Base-by-base conservation (phyloP, 2,888 invertebrate species). In the Agrochola circellaris region DNA sequence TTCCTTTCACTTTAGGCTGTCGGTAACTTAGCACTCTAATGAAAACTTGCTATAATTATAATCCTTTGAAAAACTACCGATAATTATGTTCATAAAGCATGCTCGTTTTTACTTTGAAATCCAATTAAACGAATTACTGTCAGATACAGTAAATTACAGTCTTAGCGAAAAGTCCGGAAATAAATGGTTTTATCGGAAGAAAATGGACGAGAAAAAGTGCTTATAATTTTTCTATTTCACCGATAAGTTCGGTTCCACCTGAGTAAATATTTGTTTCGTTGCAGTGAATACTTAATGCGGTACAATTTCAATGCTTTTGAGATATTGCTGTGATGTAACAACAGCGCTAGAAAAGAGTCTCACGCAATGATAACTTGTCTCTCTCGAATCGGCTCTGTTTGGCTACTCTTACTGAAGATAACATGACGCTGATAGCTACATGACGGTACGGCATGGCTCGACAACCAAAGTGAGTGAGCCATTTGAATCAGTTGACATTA, bases 121-220 rank as follows among this genome's bases (percentile, higher is more conserved):
- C 45, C 26, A 82, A 64, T 77, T 65, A 78, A 82, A 73, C 30
- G 26, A 86, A 66, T 77, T 69, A 74, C 68, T 69, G 86, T 74
- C 73, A 70, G 82, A 62, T 65, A 54, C 38, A 60, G 74, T 74
- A 66, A 83, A 71, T 81, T 83, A 82, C 42, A 71, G 60, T 51
- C n/a, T 73, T 48, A 67, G 68, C 26, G 38, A 69, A 6, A 15
- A 61, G 42, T 34, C 58, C 34, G 67, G 70, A 82, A 71, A 82
- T 78, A 78, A 79, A 75, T 69, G 30, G 61, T 77, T 83, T 69
- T 64, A 64, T 78, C 68, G 51, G 56, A 74, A 68, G 60, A 78
- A 75, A 82, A 81, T 42, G 38, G 23, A 77, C 56, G 38, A 65
- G 58, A 74, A 75, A 74, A 70, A 72, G 26, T 73, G 71, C 17